Conservation (phyloP, 2,888 invertebrate genomes). For the Thecophora atra region DNA sequence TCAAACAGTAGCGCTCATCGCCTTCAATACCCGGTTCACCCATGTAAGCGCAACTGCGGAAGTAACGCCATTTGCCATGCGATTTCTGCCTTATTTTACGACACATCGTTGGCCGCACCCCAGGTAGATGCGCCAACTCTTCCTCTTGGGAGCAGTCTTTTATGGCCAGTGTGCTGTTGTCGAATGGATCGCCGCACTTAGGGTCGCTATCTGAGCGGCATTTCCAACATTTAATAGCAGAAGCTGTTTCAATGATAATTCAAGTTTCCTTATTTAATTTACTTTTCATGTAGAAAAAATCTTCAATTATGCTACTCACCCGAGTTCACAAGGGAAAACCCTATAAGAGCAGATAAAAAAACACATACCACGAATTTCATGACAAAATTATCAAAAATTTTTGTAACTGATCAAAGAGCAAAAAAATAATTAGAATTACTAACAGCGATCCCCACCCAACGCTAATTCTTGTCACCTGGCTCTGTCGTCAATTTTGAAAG, state of each 20-base stretch:
- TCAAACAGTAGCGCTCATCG: slow-evolving; percentile 89
- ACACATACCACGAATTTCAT: slow-evolving; percentile 40
- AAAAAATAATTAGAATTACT: not conserved
- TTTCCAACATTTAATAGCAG: slow-evolving; percentile 87
- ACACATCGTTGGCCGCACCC: slow-evolving; percentile 83
- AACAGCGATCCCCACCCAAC: slow-evolving; percentile 37
- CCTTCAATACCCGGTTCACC: slow-evolving; percentile 91
- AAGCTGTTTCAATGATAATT: slow-evolving; percentile 63
- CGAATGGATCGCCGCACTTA: slow-evolving; percentile 91
- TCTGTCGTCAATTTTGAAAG: no score
- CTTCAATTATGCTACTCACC: slow-evolving; percentile 38
- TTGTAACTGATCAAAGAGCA: slow-evolving; percentile 13
- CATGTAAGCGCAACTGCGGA: slow-evolving; percentile 87
- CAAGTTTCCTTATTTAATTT: not conserved
- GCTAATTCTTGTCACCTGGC: no score
- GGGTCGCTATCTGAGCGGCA: slow-evolving; percentile 90
- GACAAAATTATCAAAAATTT: not conserved
- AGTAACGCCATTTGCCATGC: slow-evolving; percentile 88
- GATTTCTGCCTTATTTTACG: slow-evolving; percentile 93
- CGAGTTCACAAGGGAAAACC: slow-evolving; percentile 41
- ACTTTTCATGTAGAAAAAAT: not conserved
- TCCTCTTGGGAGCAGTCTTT: slow-evolving; percentile 77
- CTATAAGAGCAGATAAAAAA: slow-evolving; percentile 25
- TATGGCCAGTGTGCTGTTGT: slow-evolving; percentile 86
- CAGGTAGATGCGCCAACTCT: slow-evolving; percentile 74